phyloP scores from a whole-genome alignment of 2,113 vertebrate species.

The Neoarius graeffei region DNA sequence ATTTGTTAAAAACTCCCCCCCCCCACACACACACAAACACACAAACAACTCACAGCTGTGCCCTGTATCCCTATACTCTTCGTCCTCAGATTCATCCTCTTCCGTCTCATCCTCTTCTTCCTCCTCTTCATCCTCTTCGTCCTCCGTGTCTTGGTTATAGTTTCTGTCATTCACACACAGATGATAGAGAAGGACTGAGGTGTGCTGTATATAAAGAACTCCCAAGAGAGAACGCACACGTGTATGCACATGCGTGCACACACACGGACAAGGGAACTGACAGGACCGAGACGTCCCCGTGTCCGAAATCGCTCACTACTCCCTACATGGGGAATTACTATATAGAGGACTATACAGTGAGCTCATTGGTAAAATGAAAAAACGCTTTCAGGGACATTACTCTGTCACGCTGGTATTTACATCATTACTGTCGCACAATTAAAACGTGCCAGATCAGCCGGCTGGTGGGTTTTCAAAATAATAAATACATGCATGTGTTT shows the following conservation, averaged over 20 bases:
- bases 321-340: too few relatives aligned
- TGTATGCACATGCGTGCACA: background rate
- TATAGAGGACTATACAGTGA: too few relatives aligned
- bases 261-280: background rate
- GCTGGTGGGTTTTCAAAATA: too few relatives aligned
- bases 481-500: too few relatives aligned
- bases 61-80: constrained; percentile 84
- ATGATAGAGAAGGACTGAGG: background rate
- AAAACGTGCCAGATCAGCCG: too few relatives aligned
- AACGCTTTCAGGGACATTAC: too few relatives aligned
- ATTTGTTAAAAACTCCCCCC: background rate
- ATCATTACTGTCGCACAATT: too few relatives aligned
- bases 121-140: constrained; percentile 77
- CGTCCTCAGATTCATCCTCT: constrained; percentile 82
- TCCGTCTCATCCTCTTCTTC: constrained; percentile 77
- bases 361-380: too few relatives aligned
- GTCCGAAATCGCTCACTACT: too few relatives aligned
- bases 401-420: too few relatives aligned
- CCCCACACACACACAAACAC: background rate
- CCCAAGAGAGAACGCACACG: background rate
- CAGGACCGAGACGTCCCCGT: background rate
- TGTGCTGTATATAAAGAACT: background rate
- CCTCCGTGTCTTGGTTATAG: constrained; percentile 87
- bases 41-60: constrained; percentile 82
- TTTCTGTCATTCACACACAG: constrained; percentile 71